phyloP scores from a whole-genome alignment of 2,888 invertebrate species.

The Limnephilus lunatus region DNA sequence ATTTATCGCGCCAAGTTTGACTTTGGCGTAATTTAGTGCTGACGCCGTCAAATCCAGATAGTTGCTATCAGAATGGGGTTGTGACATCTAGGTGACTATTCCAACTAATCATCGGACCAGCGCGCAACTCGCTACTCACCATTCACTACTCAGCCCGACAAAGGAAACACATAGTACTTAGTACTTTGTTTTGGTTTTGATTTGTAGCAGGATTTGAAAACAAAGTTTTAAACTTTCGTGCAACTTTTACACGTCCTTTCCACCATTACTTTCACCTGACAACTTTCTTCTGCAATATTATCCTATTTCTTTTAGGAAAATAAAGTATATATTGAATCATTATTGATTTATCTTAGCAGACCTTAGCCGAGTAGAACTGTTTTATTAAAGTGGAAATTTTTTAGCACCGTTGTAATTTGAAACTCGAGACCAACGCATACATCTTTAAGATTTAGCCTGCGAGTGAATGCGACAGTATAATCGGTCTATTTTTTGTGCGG shows the following conservation, averaged over 20 bases:
- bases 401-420: too few relatives aligned
- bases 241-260: not conserved
- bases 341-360: not conserved
- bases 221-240: not conserved
- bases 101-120: not conserved
- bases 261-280: not conserved
- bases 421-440: too few relatives aligned
- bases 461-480: too few relatives aligned
- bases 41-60: not conserved
- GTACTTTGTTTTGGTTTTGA: not conserved
- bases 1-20: constrained; percentile 2
- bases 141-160: not conserved
- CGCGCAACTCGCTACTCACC: not conserved
- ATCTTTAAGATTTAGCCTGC: too few relatives aligned
- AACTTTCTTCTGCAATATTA: too few relatives aligned
- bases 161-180: not conserved
- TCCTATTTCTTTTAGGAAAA: too few relatives aligned
- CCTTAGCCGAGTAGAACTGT: not conserved
- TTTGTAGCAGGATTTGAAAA: not conserved
- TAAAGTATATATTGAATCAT: too few relatives aligned
- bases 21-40: not conserved
- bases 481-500: too few relatives aligned
- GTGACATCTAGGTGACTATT: constrained; percentile 13
- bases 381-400: too few relatives aligned
- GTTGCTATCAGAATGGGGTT: not conserved